A percentile compares a stretch with the other conserved stretches of the same genome.
Conservation (phyloP, 2,113 vertebrate genomes). For the Hirundichthys speculiger region DNA sequence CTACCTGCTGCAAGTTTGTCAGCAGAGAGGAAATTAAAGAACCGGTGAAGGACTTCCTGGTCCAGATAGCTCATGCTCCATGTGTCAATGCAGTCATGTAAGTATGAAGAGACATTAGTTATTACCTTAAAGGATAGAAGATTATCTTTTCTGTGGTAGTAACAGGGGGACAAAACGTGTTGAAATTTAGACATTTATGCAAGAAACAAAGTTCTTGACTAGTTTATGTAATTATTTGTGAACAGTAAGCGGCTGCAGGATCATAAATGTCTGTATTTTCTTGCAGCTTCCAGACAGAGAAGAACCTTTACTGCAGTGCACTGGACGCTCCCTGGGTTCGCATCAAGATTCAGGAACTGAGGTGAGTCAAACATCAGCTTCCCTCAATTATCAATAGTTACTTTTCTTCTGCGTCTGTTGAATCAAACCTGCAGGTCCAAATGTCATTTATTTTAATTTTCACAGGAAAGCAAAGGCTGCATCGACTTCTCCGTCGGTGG, state of each 20-base stretch:
- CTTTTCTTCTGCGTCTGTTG: no score
- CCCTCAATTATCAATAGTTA: no score
- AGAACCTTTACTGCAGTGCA: slow-evolving; percentile 3
- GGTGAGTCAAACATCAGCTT: slow-evolving; percentile 21
- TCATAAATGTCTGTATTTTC: background rate
- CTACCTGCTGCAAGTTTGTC: slow-evolving; percentile 39
- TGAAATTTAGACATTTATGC: background rate
- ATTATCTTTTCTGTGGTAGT: background rate
- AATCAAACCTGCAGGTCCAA: no score
- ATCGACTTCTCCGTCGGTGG: background rate
- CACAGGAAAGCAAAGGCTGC: slow-evolving; percentile 8
- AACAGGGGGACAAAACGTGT: background rate
- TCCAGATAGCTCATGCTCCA: background rate
- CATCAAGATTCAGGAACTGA: rapidly evolving
- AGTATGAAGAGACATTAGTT: slow-evolving; percentile 16
- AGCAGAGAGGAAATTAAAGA: background rate
- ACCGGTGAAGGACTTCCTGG: slow-evolving; percentile 21
- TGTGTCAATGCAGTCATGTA: slow-evolving; percentile 65
- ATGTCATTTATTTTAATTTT: no score
- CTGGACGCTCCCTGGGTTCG: background rate
- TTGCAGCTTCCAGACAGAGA: slow-evolving; percentile 59
- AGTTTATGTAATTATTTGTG: no score
- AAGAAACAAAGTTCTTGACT: no score
- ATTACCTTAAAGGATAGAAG: background rate
- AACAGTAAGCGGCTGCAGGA: background rate